A percentile compares a stretch with the other conserved stretches of the same genome.
Evolutionary conservation across 92 coral and sea anemone genomes (phyloP).

Genomic region (Heliopora coerulea): DNA sequence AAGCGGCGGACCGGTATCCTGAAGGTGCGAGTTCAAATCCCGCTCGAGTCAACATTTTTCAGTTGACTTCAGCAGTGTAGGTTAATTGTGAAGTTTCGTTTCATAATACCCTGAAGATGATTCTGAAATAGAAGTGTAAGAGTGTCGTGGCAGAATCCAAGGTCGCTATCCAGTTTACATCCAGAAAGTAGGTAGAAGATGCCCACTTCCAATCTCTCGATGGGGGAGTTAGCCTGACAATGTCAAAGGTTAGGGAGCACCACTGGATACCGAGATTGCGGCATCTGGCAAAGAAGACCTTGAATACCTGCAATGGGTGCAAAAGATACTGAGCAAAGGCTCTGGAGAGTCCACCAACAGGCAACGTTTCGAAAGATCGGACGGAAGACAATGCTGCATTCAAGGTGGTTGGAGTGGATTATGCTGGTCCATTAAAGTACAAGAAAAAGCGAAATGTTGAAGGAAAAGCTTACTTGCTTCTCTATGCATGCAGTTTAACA

Average conservation of each 20-base stretch:
- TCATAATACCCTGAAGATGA: too few species aligned
- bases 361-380: constrained; percentile 18
- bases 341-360: constrained; percentile 39
- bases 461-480: constrained; percentile 18
- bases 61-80: too few species aligned
- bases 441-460: background rate
- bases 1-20: too few species aligned
- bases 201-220: constrained; percentile 32
- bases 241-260: constrained; percentile 38
- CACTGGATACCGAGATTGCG: constrained; percentile 48
- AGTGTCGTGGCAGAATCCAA: constrained; percentile 42
- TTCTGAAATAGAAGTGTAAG: too few species aligned
- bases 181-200: constrained; percentile 26
- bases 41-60: too few species aligned
- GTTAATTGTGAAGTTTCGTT: too few species aligned
- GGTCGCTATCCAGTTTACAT: constrained; percentile 45
- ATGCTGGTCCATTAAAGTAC: constrained; percentile 41
- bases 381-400: constrained; percentile 42
- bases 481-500: constrained; percentile 32
- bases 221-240: constrained; percentile 49
- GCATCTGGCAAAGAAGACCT: constrained; percentile 26
- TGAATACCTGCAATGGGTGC: constrained; percentile 38
- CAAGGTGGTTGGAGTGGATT: constrained; percentile 28
- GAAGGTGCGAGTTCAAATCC: too few species aligned
- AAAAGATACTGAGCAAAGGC: constrained; percentile 25